Conservation (phyloP, 2,797 vertebrate genomes). For the Pangasius djambal region DNA sequence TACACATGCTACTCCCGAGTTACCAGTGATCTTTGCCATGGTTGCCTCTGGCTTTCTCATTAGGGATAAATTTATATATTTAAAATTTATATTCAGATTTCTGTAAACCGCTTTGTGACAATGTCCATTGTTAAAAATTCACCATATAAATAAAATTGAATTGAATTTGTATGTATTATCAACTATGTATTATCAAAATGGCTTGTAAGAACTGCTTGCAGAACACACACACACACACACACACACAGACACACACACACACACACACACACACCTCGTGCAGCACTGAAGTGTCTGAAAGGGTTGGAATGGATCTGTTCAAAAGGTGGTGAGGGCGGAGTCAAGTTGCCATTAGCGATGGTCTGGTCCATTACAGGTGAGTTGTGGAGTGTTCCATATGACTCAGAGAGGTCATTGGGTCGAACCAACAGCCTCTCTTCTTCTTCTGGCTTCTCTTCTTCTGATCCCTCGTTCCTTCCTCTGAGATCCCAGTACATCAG, state of each 20-base stretch:
- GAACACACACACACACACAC: not conserved
- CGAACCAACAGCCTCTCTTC: slow-evolving; percentile 68
- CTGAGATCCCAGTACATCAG: slow-evolving; percentile 82
- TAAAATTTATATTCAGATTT: not conserved
- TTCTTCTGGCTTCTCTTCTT: slow-evolving; percentile 50
- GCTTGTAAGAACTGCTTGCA: not conserved
- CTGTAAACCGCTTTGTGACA: not conserved
- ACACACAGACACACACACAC: slow-evolving; percentile 65
- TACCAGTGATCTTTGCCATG: not conserved
- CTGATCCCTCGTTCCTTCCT: slow-evolving; percentile 37
- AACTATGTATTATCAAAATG: too few relatives aligned
- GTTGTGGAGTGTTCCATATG: slow-evolving; percentile 69
- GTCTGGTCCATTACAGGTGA: slow-evolving; percentile 17
- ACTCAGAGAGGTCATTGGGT: slow-evolving; percentile 64
- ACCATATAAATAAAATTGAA: not conserved
- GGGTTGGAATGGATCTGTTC: slow-evolving; percentile 50
- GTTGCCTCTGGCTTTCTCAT: not conserved
- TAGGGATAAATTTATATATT: not conserved
- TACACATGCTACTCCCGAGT: too few relatives aligned
- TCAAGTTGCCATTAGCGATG: slow-evolving; percentile 37
- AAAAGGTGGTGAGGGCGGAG: slow-evolving; percentile 49
- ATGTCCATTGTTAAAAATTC: not conserved
- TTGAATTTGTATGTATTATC: not conserved
- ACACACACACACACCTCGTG: slow-evolving; percentile 64
- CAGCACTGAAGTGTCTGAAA: slow-evolving; percentile 66